Percentiles rank a stretch among this genome's conserved stretches.
Conservation (phyloP, 2,797 vertebrate species). For the Odontamblyopus lacepedii region DNA sequence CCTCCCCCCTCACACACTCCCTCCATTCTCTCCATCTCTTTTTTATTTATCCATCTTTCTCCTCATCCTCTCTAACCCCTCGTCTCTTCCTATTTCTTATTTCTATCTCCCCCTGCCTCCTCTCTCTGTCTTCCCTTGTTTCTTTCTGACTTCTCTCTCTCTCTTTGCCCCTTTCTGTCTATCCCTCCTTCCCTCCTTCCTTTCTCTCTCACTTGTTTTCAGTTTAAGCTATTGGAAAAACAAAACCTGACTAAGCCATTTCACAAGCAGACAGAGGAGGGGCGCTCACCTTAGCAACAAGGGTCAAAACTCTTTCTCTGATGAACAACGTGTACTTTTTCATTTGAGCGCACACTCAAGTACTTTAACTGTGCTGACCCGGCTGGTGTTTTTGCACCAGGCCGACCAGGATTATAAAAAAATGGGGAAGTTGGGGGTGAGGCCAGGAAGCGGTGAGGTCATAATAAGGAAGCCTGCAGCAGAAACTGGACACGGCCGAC, state of each 20-base stretch:
- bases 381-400: slow-evolving; percentile 3
- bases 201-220: slow-evolving; percentile 32
- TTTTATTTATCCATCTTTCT: too few species aligned
- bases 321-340: slow-evolving; percentile 31
- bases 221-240: slow-evolving; percentile 9
- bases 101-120: too few species aligned
- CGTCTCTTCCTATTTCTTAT: too few species aligned
- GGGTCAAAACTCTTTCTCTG: slow-evolving; percentile 7
- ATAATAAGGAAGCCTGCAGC: slow-evolving; percentile 23
- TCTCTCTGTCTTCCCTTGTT: too few species aligned
- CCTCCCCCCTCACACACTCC: too few species aligned
- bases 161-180: not conserved
- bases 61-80: too few species aligned
- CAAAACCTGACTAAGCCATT: slow-evolving; percentile 17
- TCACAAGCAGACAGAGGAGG: slow-evolving; percentile 16
- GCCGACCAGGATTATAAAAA: slow-evolving; percentile 17
- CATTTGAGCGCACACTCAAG: not conserved
- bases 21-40: too few species aligned
- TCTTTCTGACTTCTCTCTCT: not conserved
- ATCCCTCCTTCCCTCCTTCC: not conserved
- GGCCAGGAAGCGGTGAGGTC: slow-evolving; percentile 31
- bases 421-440: slow-evolving; percentile 6
- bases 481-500: not conserved
- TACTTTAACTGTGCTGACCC: slow-evolving; percentile 3
- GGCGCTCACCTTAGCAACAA: slow-evolving; percentile 15